A percentile compares a stretch with the other conserved stretches of the same genome.
Conservation (phyloP, 2,113 vertebrate genomes). For the Calidris pugnax region DNA sequence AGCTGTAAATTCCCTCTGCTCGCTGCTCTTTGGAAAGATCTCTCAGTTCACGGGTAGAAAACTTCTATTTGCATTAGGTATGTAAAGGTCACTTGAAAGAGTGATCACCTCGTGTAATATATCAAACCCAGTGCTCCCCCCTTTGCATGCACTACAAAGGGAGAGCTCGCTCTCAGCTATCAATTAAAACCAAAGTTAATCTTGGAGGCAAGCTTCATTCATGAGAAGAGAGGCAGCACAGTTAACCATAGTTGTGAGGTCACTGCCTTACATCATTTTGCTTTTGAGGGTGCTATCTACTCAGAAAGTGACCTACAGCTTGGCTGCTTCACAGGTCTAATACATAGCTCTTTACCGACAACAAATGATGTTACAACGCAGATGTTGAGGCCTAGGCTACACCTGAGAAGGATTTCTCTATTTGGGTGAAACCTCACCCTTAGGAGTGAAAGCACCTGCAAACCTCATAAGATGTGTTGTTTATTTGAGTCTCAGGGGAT, state of each 20-base stretch:
- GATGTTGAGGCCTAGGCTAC: neutral
- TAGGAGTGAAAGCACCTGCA: neutral
- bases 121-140: neutral
- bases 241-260: neutral
- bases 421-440: neutral
- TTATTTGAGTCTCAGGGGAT: neutral
- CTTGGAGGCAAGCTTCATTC: neutral
- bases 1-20: conserved; percentile 84
- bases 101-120: neutral
- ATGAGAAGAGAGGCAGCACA: neutral
- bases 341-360: neutral
- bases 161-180: neutral
- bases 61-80: conserved; percentile 85
- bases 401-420: neutral
- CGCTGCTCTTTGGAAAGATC: conserved; percentile 83
- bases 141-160: neutral
- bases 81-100: conserved; percentile 4
- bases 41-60: conserved; percentile 81
- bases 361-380: neutral
- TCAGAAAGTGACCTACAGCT: neutral
- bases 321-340: neutral
- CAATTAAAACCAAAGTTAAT: neutral
- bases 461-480: neutral
- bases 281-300: neutral
- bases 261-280: neutral